Conservation (phyloP, 2,113 vertebrate species). For the Prunella himalayana region DNA sequence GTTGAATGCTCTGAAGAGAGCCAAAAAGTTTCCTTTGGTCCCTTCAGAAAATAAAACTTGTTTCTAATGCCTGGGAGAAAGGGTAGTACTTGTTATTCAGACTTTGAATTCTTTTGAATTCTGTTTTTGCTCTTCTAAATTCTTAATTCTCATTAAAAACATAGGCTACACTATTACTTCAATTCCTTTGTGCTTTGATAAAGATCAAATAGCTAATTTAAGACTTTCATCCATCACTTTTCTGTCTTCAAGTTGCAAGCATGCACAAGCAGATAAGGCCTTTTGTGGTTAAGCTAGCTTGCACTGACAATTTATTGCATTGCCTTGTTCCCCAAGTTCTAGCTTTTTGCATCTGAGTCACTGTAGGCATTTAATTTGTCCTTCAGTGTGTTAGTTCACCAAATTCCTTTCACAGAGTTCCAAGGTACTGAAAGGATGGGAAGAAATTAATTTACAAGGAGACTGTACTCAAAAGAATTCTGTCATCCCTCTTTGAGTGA, state of each 20-base stretch:
- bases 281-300: neutral
- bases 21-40: neutral
- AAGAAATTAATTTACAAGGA: neutral
- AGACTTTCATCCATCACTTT: neutral
- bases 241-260: neutral
- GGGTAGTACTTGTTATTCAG: neutral
- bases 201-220: neutral
- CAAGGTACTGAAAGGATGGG: neutral
- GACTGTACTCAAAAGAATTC: neutral
- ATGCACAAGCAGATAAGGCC: neutral
- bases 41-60: neutral
- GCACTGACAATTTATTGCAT: neutral
- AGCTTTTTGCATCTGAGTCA: neutral
- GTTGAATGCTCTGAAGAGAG: neutral
- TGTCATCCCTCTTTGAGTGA: neutral
- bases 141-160: neutral
- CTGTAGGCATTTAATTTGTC: neutral
- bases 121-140: neutral
- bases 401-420: neutral
- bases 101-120: neutral
- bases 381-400: neutral
- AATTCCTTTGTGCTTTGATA: neutral
- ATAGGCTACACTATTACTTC: neutral
- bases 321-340: neutral
- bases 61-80: neutral